A percentile compares a stretch with the other conserved stretches of the same genome.
phyloP scores from a whole-genome alignment of 2,797 vertebrate genomes.

The Oryzias sinensis region DNA sequence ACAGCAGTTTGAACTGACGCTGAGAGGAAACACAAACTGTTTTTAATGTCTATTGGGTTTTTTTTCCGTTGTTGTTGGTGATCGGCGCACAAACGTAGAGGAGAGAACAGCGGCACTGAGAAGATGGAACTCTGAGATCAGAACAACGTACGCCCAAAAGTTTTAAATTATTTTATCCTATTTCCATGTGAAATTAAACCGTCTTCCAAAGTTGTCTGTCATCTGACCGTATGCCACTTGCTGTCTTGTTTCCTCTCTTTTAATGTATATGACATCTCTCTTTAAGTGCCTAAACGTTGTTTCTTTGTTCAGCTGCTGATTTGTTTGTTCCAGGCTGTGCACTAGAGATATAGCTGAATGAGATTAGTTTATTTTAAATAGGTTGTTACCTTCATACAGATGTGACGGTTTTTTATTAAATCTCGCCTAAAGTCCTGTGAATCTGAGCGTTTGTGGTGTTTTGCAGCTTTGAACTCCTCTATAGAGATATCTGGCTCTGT shows the following conservation, averaged over 20 bases:
- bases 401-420: conserved; percentile 69
- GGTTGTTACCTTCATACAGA: conserved; percentile 49
- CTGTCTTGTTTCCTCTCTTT: conserved; percentile 16
- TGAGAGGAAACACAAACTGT: neutral
- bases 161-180: conserved; percentile 39
- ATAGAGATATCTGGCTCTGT: too few relatives aligned
- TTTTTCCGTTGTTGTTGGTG: neutral
- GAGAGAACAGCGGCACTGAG: conserved; percentile 25
- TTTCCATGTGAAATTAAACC: conserved; percentile 30
- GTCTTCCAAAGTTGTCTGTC: conserved; percentile 52
- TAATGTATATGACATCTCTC: conserved; percentile 21
- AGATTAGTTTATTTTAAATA: conserved; percentile 25
- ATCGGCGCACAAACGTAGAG: conserved; percentile 24
- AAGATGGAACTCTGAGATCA: conserved; percentile 29
- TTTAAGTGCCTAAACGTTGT: conserved; percentile 61
- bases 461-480: neutral
- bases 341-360: conserved; percentile 33
- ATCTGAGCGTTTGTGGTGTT: neutral
- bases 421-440: conserved; percentile 20
- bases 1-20: conserved; percentile 51
- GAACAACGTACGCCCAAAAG: conserved; percentile 23
- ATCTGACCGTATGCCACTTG: neutral
- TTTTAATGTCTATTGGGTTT: conserved; percentile 17
- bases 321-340: conserved; percentile 26
- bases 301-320: conserved; percentile 19